Evolutionary conservation across 2,888 invertebrate genomes (phyloP).

Genomic region (Teleogryllus oceanicus): DNA sequence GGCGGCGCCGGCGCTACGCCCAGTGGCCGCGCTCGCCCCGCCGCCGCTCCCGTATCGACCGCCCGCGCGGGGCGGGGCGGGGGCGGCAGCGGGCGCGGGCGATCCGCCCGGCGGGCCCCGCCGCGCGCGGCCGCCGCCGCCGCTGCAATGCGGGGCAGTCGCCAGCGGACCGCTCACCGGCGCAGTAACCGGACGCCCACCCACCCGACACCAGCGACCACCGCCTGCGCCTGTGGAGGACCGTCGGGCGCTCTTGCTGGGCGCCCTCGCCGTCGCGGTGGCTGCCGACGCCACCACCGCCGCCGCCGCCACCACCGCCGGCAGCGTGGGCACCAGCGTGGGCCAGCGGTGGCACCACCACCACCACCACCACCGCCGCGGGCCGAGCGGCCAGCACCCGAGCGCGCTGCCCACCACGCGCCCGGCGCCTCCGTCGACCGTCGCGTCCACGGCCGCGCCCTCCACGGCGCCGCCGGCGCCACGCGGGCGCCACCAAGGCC

Average conservation of each 20-base stretch:
- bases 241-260: neutral
- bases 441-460: neutral
- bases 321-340: neutral
- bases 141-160: conserved; percentile 2
- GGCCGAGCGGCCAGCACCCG: no score
- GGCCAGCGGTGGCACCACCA: neutral
- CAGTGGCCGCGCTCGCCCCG: neutral
- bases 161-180: neutral
- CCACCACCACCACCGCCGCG: neutral
- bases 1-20: neutral
- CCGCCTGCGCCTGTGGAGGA: neutral
- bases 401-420: neutral
- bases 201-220: no score
- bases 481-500: neutral
- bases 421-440: neutral
- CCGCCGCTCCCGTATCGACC: neutral
- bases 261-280: neutral
- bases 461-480: neutral
- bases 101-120: neutral
- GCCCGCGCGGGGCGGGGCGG: neutral
- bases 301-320: neutral
- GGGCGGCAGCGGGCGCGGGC: neutral
- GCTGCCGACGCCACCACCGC: neutral
- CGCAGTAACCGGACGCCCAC: neutral
- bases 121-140: neutral